Evolutionary conservation across 2,888 invertebrate genomes (phyloP), one percentile per base, ranked within the genome.

Genomic region (Folsomia manolachei): DNA sequence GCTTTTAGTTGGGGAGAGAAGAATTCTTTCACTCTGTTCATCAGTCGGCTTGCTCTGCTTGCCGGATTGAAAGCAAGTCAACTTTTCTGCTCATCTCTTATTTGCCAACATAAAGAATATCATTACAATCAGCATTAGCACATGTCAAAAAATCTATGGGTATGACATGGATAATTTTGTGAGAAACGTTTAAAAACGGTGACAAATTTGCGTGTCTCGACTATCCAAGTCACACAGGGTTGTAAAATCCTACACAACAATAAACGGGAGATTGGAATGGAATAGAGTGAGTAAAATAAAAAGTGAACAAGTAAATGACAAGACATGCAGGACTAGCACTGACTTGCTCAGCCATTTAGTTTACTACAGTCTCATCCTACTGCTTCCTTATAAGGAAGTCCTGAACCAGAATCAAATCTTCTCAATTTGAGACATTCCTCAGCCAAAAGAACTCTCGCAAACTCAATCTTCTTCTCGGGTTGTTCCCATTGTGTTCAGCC

Each of bases 11-110:
- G 56, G 56, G 19, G 21, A 56, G 56, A 21, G 56, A 21, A 56
- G 51, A 51, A 51, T 51, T 11, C 21, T 56, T n/a, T 56, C 56
- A 19, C 7, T n/a, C 56, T 71, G n/a, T n/a, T 68, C 67, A 69
- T 74, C 77, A 78, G 77, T 78, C 75, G 77, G 77, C 77, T 75
- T 71, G 72, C 73, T 78, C 74, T 73, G 74, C 71, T 74, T 63
- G 74, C 71, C 74, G 71, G 69, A 69, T 71, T 62, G 56, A 18
- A 27, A 64, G 27, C 27, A 68, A 60, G 52, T 67, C 56, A 24
- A 21, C 4, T 4, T 39, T 39, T 39, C 39, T 21, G 18, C 56
- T 56, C 56, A 56, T 19, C 56, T 56, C 51, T 11, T n/a, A n/a
- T 39, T 39, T 14, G 56, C 18, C 11, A 19, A n/a, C 11, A 56